phyloP scores from a whole-genome alignment of 2,113 vertebrate species.

The Sprattus sprattus region DNA sequence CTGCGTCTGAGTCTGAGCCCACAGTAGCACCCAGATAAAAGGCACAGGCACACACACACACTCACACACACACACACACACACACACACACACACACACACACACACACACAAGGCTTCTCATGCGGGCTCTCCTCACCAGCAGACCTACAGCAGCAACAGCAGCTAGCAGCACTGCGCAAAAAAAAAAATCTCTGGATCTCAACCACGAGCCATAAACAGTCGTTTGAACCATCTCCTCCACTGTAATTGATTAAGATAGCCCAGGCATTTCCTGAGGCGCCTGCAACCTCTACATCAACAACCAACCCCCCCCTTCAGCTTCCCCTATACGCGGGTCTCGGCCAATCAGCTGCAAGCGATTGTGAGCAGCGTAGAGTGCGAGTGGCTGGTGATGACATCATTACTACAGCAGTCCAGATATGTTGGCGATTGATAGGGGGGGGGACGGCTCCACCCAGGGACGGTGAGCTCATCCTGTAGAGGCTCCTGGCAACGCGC shows the following conservation, averaged over 20 bases:
- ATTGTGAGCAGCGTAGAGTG: conserved; percentile 70
- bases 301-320: not conserved
- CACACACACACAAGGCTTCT: too few relatives aligned
- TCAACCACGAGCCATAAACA: not conserved
- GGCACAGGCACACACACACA: too few relatives aligned
- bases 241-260: conserved; percentile 3
- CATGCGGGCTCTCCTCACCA: not conserved
- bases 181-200: not conserved
- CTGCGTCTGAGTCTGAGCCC: not conserved
- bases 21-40: not conserved
- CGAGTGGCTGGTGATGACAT: conserved; percentile 71
- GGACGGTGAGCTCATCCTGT: conserved; percentile 53
- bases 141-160: not conserved
- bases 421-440: conserved; percentile 72
- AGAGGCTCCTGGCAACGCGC: conserved; percentile 33
- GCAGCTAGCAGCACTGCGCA: not conserved
- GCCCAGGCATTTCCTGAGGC: conserved; percentile 1
- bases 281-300: not conserved
- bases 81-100: too few relatives aligned
- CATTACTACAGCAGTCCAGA: conserved; percentile 68
- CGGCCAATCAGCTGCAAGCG: conserved; percentile 38
- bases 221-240: not conserved
- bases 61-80: too few relatives aligned
- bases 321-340: not conserved
- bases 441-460: conserved; percentile 51